phyloP scores from a whole-genome alignment of 2,888 invertebrate species.

The Andrena chrysosceles region DNA sequence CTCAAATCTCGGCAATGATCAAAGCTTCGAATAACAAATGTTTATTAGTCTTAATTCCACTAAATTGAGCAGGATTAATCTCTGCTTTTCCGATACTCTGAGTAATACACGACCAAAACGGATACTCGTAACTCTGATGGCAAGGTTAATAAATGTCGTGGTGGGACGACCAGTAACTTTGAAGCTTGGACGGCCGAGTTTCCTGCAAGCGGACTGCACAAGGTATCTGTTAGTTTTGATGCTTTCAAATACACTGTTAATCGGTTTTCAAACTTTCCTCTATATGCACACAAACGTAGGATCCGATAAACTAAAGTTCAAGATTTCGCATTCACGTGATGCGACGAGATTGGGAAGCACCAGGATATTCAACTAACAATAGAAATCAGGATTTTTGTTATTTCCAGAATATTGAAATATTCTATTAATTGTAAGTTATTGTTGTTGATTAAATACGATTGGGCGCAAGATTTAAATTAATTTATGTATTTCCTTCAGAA shows the following conservation, averaged over 20 bases:
- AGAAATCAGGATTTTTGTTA: not conserved
- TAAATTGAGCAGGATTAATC: slow-evolving; percentile 58
- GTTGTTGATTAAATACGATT: no score
- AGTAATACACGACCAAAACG: slow-evolving; percentile 54
- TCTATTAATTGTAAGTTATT: no score
- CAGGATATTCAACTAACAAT: not conserved
- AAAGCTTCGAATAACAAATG: not conserved
- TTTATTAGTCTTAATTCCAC: not conserved
- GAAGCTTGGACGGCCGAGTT: slow-evolving; percentile 69
- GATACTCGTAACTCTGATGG: slow-evolving; percentile 62
- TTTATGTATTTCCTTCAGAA: no score
- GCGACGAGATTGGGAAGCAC: not conserved
- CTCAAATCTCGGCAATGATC: no score
- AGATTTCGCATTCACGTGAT: slow-evolving; percentile 42
- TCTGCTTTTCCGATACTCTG: slow-evolving; percentile 52
- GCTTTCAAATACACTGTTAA: slow-evolving; percentile 77
- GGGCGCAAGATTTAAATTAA: no score
- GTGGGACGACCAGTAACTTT: slow-evolving; percentile 70
- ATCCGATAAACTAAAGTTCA: slow-evolving; percentile 58
- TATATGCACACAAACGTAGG: slow-evolving; percentile 40
- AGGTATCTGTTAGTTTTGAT: slow-evolving; percentile 77
- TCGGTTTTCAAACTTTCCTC: slow-evolving; percentile 78
- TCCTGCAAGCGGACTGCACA: slow-evolving; percentile 63
- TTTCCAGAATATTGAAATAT: no score
- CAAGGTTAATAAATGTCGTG: slow-evolving; percentile 74